phyloP scores from a whole-genome alignment of 2,113 vertebrate genomes.

The Channa argus region DNA sequence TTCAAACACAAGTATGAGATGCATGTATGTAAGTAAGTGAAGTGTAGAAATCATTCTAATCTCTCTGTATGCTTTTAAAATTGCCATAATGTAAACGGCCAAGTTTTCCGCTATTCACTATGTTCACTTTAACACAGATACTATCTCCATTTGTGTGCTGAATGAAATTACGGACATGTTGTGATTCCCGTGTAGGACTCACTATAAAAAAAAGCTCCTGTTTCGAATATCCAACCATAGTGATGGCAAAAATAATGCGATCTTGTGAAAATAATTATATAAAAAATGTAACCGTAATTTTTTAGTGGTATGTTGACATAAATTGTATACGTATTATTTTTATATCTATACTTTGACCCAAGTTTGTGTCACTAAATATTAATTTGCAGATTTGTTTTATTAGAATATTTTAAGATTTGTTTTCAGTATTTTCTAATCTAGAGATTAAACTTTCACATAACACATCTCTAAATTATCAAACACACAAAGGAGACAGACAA shows the following conservation, averaged over 20 bases:
- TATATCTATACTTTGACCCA: too few relatives aligned
- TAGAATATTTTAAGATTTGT: background rate
- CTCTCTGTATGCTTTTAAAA: background rate
- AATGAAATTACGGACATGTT: slow-evolving; percentile 12
- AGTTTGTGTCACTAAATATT: too few relatives aligned
- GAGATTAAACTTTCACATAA: background rate
- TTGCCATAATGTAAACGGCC: background rate
- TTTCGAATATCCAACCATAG: background rate
- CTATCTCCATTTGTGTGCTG: slow-evolving; percentile 11
- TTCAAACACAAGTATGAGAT: background rate
- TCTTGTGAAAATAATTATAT: too few relatives aligned
- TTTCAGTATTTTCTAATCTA: background rate
- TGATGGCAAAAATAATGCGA: background rate
- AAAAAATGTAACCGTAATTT: background rate
- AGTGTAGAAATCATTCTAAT: too few relatives aligned
- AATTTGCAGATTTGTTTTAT: too few relatives aligned
- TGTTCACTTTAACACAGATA: background rate
- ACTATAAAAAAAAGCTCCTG: background rate
- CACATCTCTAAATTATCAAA: background rate
- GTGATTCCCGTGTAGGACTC: slow-evolving; percentile 7
- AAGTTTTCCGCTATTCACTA: too few relatives aligned
- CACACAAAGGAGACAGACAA: background rate
- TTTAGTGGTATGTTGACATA: background rate
- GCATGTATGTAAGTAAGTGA: background rate
- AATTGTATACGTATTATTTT: too few relatives aligned